phyloP scores from a whole-genome alignment of 2,113 vertebrate species.

The Anarhynchus alexandrinus region DNA sequence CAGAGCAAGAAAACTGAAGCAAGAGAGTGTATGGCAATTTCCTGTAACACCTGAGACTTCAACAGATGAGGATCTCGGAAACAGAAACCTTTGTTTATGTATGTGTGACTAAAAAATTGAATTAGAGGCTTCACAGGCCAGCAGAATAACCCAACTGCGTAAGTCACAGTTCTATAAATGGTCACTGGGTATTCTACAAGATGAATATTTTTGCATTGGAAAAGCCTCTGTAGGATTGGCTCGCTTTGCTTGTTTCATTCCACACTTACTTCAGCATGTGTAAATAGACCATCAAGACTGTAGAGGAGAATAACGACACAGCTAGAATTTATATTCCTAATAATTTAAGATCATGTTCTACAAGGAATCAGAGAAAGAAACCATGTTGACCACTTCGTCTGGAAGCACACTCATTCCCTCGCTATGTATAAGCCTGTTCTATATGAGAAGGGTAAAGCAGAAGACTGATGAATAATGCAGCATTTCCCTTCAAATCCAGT shows the following conservation, averaged over 20 bases:
- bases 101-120: constrained; percentile 59
- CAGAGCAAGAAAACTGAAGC: constrained; percentile 60
- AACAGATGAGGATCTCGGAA: constrained; percentile 33
- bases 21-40: constrained; percentile 50
- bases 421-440: neutral
- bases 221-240: constrained; percentile 8
- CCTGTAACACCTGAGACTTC: constrained; percentile 55
- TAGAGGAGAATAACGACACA: neutral
- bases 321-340: neutral
- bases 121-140: constrained; percentile 45
- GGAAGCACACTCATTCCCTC: neutral
- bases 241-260: neutral
- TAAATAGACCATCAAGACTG: neutral
- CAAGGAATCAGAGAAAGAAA: constrained; percentile 10
- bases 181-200: constrained; percentile 43
- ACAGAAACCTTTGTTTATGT: constrained; percentile 49
- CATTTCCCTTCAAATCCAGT: neutral
- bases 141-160: neutral
- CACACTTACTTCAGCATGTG: neutral
- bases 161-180: constrained; percentile 50
- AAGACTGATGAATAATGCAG: neutral
- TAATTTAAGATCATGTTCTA: constrained; percentile 15
- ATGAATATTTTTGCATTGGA: constrained; percentile 44
- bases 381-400: neutral
- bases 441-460: neutral